Percentiles rank a stretch among this genome's conserved stretches.
Evolutionary conservation across 1,140 invertebrate species (phyloP).

Genomic region (Plodia interpunctella): DNA sequence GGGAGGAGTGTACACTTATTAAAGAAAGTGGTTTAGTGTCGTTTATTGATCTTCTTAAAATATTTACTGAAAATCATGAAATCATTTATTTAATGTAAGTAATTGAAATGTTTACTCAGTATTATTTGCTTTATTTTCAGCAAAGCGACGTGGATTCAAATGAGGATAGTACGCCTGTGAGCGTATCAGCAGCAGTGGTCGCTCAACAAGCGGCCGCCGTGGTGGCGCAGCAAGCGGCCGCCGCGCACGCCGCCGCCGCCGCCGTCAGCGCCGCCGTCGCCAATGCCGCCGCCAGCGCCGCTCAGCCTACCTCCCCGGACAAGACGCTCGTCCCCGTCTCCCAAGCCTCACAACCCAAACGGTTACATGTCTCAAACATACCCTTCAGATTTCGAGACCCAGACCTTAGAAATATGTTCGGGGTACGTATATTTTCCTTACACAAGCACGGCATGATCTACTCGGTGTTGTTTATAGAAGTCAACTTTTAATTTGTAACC

Average conservation of each 20-base stretch:
- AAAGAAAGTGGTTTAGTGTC: too few relatives aligned
- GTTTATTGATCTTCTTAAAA: too few relatives aligned
- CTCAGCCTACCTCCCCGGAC: conserved; percentile 42
- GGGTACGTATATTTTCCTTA: conserved; percentile 83
- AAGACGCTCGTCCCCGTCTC: conserved; percentile 65
- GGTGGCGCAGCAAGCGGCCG: conserved; percentile 80
- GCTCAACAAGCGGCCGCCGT: conserved; percentile 80
- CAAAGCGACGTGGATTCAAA: conserved; percentile 67
- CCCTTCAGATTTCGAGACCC: conserved; percentile 99
- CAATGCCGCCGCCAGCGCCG: conserved; percentile 78
- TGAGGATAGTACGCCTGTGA: conserved; percentile 55
- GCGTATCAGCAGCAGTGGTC: conserved; percentile 52
- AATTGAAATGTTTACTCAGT: background rate
- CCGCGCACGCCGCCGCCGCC: conserved; percentile 78
- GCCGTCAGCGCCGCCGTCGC: conserved; percentile 81
- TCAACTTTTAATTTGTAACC: conserved; percentile 38
- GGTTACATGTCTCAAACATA: conserved; percentile 98
- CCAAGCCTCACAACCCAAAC: conserved; percentile 84
- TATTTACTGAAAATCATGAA: too few relatives aligned
- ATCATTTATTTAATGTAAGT: too few relatives aligned
- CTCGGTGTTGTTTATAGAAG: conserved; percentile 31
- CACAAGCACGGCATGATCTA: conserved; percentile 46
- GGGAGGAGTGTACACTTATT: too few relatives aligned
- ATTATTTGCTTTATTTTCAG: conserved; percentile 39
- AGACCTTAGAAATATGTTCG: conserved; percentile 97